phyloP scores from a whole-genome alignment of 2,888 invertebrate species.

The Himalopsyche anomala region DNA sequence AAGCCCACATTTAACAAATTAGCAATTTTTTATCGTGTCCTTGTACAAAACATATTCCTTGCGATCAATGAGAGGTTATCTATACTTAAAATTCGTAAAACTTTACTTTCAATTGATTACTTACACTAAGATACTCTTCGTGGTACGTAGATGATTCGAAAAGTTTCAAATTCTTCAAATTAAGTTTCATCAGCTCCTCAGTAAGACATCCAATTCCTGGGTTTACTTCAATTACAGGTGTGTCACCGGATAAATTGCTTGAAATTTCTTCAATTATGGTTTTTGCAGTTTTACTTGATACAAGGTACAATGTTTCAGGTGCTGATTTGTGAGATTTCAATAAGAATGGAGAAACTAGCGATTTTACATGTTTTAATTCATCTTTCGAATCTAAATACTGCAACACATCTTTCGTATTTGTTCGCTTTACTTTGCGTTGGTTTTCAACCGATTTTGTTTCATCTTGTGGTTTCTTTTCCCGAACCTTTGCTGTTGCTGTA shows the following conservation, averaged over 20 bases:
- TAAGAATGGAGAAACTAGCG: constrained; percentile 28
- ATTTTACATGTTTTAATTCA: constrained; percentile 7
- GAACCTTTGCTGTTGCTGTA: constrained; percentile 25
- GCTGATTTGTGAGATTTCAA: constrained; percentile 68
- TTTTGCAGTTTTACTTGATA: constrained; percentile 72
- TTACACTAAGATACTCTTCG: constrained; percentile 72
- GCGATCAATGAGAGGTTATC: too few species aligned
- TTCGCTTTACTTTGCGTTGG: background rate
- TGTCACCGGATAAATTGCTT: constrained; percentile 68
- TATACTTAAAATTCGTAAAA: too few species aligned
- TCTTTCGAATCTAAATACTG: constrained; percentile 65
- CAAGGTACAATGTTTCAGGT: constrained; percentile 73
- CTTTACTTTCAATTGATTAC: constrained; percentile 63
- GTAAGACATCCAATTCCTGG: constrained; percentile 83
- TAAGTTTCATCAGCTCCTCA: constrained; percentile 76
- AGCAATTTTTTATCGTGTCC: too few species aligned
- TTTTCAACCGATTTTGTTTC: background rate
- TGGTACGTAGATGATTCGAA: constrained; percentile 79
- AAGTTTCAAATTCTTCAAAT: constrained; percentile 76
- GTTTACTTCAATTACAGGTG: constrained; percentile 81
- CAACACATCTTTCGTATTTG: constrained; percentile 44
- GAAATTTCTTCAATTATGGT: constrained; percentile 71
- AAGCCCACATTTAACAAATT: too few species aligned
- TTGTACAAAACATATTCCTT: too few species aligned
- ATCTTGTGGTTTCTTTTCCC: background rate